Conservation (phyloP, 2,113 vertebrate species). For the Muntiacus muntjak region DNA sequence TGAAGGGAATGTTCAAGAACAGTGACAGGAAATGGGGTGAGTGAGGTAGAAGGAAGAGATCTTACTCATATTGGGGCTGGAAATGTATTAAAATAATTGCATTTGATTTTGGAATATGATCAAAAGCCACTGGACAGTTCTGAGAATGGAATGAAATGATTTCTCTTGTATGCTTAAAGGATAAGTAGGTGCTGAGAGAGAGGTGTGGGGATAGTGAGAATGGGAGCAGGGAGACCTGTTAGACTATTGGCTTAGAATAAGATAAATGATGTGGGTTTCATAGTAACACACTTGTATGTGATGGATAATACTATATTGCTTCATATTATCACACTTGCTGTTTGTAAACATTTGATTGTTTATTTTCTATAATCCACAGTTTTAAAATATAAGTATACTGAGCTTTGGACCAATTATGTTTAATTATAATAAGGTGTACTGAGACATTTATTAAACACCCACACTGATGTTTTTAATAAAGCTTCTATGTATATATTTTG, state of each 20-base stretch:
- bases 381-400: conserved; percentile 1
- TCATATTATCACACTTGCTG: not conserved
- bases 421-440: not conserved
- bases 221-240: not conserved
- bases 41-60: not conserved
- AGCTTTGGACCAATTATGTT: not conserved
- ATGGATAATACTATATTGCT: not conserved
- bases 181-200: not conserved
- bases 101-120: not conserved
- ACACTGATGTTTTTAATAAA: not conserved
- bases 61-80: not conserved
- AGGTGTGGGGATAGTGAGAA: accelerated
- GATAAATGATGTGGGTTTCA: not conserved
- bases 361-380: not conserved
- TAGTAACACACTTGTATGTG: not conserved
- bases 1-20: not conserved
- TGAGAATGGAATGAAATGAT: not conserved
- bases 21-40: not conserved
- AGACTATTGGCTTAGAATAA: not conserved
- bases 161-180: not conserved
- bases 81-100: not conserved
- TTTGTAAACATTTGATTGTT: not conserved
- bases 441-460: not conserved
- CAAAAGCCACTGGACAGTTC: not conserved
- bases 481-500: not conserved